Percentiles rank a stretch among this genome's conserved stretches.
phyloP scores from a whole-genome alignment of 30 jellyfish, hydroid and myxozoan species.

The Catostylus mosaicus region DNA sequence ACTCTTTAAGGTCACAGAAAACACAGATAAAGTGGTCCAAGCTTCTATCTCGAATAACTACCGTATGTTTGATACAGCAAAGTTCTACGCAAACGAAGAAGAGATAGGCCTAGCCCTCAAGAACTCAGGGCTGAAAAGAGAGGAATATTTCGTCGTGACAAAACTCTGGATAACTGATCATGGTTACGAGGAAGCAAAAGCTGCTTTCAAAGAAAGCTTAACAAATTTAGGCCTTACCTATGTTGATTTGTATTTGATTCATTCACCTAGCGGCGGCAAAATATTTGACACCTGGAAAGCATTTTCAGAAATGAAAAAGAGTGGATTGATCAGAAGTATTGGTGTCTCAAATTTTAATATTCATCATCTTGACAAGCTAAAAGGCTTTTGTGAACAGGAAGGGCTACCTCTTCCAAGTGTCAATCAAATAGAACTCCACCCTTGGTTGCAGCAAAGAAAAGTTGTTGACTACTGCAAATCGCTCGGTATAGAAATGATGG shows the following conservation, averaged over 20 bases:
- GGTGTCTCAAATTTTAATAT: slow-evolving; percentile 95
- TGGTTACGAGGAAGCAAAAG: slow-evolving; percentile 74
- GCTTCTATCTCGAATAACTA: slow-evolving; percentile 84
- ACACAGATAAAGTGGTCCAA: slow-evolving; percentile 32
- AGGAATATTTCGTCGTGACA: slow-evolving; percentile 89
- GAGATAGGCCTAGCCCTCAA: slow-evolving; percentile 88
- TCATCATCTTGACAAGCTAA: slow-evolving; percentile 79
- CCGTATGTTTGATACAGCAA: slow-evolving; percentile 91
- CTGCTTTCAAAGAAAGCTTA: slow-evolving; percentile 70
- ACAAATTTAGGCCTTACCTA: slow-evolving; percentile 68
- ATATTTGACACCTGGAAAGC: slow-evolving; percentile 89
- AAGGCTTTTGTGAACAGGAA: slow-evolving; percentile 23
- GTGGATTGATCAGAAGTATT: slow-evolving; percentile 83
- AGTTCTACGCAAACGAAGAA: slow-evolving; percentile 74
- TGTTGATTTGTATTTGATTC: slow-evolving; percentile 88
- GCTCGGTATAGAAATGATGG: slow-evolving; percentile 79
- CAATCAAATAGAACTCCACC: slow-evolving; percentile 95
- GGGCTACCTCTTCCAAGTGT: slow-evolving; percentile 83
- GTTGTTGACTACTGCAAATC: slow-evolving; percentile 72
- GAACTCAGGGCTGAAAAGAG: slow-evolving; percentile 63
- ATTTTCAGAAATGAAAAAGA: slow-evolving; percentile 70
- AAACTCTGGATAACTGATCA: slow-evolving; percentile 66
- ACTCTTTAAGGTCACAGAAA: slow-evolving; percentile 60
- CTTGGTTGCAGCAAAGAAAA: slow-evolving; percentile 82
- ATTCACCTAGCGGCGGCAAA: slow-evolving; percentile 82